phyloP scores from a whole-genome alignment of 2,797 vertebrate species.

The Diplodus puntazzo region DNA sequence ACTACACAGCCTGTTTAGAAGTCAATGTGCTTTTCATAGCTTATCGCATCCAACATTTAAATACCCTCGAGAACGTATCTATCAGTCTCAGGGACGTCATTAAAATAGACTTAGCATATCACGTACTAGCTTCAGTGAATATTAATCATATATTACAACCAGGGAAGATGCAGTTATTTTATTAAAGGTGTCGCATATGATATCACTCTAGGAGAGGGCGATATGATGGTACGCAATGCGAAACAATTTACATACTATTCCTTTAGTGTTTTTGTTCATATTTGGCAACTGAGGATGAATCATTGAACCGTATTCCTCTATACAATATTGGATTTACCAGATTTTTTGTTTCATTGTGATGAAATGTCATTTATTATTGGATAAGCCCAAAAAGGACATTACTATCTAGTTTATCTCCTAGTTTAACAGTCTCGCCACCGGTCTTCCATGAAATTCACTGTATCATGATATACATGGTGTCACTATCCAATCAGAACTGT shows the following conservation, averaged over 20 bases:
- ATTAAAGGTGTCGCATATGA: neutral
- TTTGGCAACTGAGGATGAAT: neutral
- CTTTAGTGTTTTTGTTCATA: neutral
- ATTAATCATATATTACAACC: conserved; percentile 3
- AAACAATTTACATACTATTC: neutral
- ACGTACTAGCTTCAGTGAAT: conserved; percentile 16
- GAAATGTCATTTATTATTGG: neutral
- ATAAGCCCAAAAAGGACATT: neutral
- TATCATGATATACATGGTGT: neutral
- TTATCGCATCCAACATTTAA: conserved; percentile 59
- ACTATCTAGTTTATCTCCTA: neutral
- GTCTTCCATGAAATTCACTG: neutral
- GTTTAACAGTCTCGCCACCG: neutral
- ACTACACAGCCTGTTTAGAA: conserved; percentile 55
- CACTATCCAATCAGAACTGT: too few relatives aligned
- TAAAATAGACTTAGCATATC: conserved; percentile 1
- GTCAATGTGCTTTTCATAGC: conserved; percentile 32
- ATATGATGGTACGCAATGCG: neutral
- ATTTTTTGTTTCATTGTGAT: neutral
- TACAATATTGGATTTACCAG: neutral
- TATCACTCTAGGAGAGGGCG: neutral
- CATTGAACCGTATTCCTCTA: neutral
- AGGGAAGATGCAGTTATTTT: neutral
- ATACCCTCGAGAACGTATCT: conserved; percentile 36
- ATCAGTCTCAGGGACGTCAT: conserved; percentile 29